These are phyloP conservation scores for Rhogogaster chlorosoma DNA, from an alignment of 2,888 invertebrate genomes.

Conservation along the genomic window DNA sequence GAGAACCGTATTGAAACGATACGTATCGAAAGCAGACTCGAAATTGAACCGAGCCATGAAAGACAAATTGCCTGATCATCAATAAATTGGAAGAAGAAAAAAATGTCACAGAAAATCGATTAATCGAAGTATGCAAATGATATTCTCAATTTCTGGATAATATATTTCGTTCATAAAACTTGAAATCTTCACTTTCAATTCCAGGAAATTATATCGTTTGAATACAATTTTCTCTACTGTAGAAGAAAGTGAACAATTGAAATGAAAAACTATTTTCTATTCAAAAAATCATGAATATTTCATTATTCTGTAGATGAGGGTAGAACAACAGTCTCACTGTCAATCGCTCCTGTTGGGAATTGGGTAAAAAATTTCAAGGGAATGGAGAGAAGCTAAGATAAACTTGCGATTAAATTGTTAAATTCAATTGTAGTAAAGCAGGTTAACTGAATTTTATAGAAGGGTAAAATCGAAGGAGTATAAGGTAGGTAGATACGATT, in stretches of 20 bases:
- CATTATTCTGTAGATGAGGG: background rate
- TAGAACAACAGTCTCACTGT: background rate
- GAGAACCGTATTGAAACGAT: background rate
- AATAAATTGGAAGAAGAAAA: background rate
- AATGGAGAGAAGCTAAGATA: background rate
- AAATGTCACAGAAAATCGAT: background rate
- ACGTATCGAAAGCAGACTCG: background rate
- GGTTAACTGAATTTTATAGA: background rate
- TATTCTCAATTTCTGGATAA: background rate
- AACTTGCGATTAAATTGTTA: background rate
- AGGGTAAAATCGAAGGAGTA: background rate
- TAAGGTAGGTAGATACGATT: background rate
- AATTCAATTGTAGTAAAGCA: background rate
- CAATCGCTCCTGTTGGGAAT: background rate
- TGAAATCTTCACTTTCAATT: background rate
- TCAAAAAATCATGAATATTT: background rate
- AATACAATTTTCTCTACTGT: background rate
- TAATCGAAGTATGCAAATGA: background rate
- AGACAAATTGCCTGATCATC: background rate
- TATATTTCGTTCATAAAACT: background rate
- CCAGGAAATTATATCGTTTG: background rate
- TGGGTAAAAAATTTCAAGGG: background rate
- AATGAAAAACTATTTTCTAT: background rate
- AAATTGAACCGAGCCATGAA: background rate
- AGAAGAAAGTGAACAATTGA: background rate